A percentile compares a stretch with the other conserved stretches of the same genome.
These are phyloP conservation scores for Conchocele bisecta DNA, from an alignment of 2,888 invertebrate genomes.

Conservation along the genomic window DNA sequence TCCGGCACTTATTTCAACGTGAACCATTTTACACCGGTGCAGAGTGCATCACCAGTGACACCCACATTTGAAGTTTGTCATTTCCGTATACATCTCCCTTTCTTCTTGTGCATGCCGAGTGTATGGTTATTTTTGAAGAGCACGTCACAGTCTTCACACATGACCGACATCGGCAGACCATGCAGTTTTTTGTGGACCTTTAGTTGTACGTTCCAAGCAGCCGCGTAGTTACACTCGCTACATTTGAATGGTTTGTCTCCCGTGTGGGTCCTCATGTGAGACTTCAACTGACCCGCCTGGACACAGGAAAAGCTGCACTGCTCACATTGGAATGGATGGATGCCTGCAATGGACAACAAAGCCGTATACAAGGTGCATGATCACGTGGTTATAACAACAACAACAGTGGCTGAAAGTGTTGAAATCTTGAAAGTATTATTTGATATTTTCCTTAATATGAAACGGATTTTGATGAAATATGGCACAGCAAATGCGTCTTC, in stretches of 20 bases:
- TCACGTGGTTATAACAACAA: no score
- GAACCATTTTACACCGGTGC: no score
- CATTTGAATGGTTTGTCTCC: conserved; percentile 61
- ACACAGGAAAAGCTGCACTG: conserved; percentile 53
- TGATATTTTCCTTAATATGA: no score
- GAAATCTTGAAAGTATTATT: no score
- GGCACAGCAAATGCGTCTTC: no score
- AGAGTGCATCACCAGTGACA: no score
- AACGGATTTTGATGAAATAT: no score
- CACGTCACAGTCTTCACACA: conserved; percentile 44
- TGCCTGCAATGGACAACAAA: conserved; percentile 25
- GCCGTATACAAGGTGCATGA: no score
- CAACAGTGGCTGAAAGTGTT: no score
- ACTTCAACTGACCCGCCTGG: conserved; percentile 51
- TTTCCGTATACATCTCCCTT: conserved; percentile 33
- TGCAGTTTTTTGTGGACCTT: conserved; percentile 54
- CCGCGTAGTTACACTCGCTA: conserved; percentile 55
- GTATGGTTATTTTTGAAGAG: conserved; percentile 45
- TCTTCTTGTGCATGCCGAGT: conserved; percentile 36
- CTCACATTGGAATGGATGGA: conserved; percentile 52
- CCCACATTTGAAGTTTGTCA: no score
- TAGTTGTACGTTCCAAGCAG: conserved; percentile 60
- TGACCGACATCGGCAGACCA: conserved; percentile 11
- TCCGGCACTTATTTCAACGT: no score
- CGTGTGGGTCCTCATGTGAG: conserved; percentile 58